Evolutionary conservation across 2,113 vertebrate species (phyloP).

Genomic region (Colaptes auratus): DNA sequence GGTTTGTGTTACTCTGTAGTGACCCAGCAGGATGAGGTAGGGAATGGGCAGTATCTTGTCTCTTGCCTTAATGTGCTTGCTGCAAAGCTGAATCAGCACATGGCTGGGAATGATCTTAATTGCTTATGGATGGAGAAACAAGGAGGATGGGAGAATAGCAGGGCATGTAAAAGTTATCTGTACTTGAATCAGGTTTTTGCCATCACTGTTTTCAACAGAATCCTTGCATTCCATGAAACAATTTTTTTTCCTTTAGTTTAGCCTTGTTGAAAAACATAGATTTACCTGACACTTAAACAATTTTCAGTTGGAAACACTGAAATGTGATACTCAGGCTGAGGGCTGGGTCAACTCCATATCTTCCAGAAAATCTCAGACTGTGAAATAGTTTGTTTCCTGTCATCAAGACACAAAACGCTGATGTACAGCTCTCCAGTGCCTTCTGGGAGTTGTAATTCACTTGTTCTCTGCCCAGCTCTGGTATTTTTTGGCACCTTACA

Average conservation of each 20-base stretch:
- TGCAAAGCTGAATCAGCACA: neutral
- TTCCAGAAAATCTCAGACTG: conserved; percentile 59
- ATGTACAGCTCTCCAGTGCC: conserved; percentile 28
- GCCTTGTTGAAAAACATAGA: conserved; percentile 29
- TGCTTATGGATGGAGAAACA: neutral
- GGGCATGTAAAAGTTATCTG: conserved; percentile 12
- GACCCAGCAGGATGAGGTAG: neutral
- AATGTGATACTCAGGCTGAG: conserved; percentile 24
- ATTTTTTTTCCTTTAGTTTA: neutral
- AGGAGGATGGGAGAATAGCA: neutral
- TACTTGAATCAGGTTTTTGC: neutral
- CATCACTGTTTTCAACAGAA: conserved; percentile 29
- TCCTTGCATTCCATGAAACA: neutral
- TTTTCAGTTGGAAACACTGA: conserved; percentile 37
- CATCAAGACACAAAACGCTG: conserved; percentile 54
- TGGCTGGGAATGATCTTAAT: neutral
- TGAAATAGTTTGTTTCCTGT: conserved; percentile 65
- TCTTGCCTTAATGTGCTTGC: neutral
- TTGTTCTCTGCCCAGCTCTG: conserved; percentile 31
- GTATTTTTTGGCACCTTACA: conserved; percentile 31
- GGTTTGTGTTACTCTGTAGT: neutral
- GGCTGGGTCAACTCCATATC: conserved; percentile 29
- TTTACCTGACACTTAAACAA: conserved; percentile 47
- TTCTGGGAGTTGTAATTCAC: neutral
- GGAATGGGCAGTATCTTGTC: neutral